phyloP scores from a whole-genome alignment of 2,113 vertebrate genomes.

The Poeciliopsis occidentalis region DNA sequence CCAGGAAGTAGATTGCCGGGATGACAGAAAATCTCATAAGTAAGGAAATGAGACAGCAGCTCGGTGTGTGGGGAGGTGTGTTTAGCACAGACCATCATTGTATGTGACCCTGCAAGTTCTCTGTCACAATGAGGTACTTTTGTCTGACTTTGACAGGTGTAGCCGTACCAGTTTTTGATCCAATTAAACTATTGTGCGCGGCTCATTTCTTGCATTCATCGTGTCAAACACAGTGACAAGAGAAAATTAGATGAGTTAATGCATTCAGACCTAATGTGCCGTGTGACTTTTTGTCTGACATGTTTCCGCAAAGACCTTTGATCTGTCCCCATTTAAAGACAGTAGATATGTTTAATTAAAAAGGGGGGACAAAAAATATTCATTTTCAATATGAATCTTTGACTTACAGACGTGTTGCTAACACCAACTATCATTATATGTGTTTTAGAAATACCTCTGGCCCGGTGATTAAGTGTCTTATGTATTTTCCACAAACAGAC shows the following conservation, averaged over 20 bases:
- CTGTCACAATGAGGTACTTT: not conserved
- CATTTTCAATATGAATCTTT: too few species aligned
- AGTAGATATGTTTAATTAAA: not conserved
- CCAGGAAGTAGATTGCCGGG: slow-evolving; percentile 48
- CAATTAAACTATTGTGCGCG: slow-evolving; percentile 36
- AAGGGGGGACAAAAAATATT: too few species aligned
- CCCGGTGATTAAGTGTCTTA: too few species aligned
- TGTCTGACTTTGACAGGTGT: slow-evolving; percentile 38
- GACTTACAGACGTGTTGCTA: too few species aligned
- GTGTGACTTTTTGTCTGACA: not conserved
- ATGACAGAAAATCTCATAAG: slow-evolving; percentile 37
- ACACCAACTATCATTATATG: too few species aligned
- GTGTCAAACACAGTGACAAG: slow-evolving; percentile 9
- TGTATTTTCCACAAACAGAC: too few species aligned
- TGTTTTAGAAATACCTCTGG: too few species aligned
- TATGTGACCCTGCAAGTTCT: not conserved
- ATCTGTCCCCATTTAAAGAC: not conserved
- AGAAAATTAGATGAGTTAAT: not conserved
- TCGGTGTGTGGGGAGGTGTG: not conserved
- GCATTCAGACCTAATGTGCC: not conserved
- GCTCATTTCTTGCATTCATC: slow-evolving; percentile 11
- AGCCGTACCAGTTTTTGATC: slow-evolving; percentile 46
- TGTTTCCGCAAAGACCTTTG: not conserved
- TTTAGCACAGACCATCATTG: slow-evolving; percentile 10
- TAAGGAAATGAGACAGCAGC: slow-evolving; percentile 1